Evolutionary conservation across 2,888 invertebrate species (phyloP), one percentile per base, ranked within the genome.

Genomic region (Mythimna albipuncta): DNA sequence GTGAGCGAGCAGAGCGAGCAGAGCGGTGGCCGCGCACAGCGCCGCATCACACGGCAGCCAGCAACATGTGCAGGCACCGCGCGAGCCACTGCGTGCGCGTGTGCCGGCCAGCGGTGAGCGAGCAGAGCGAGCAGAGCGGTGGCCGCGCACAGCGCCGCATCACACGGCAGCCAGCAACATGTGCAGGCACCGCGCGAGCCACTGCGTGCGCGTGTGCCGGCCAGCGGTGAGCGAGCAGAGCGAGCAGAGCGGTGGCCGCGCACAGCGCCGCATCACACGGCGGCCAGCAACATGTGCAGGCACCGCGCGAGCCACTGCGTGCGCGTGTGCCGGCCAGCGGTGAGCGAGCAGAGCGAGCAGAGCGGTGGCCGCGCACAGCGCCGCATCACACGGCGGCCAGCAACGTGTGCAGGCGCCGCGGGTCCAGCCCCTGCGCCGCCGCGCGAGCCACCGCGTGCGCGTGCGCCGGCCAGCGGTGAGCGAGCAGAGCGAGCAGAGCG

Each of bases 81-180:
- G 68, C 81, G 79, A 9, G 88, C 88, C 72, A 85, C 79, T 19
- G 88, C 88, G 79, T 84, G 87, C 73, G 86, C 87, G 13, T 88
- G 88, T 84, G 84, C 81, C 62, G 90, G 91, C 91, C 91, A 90
- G 87, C 90, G 89, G 87, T 91, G 91, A 68, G 92, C 92, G 64
- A 88, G 81, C 79, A 90, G 88, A 66, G 99, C 99, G 58, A 99
- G 98, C 69, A 98, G 97, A 98, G 86, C 92, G 63, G 89, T 85
- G 26, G 74, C 84, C 77, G 91, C 90, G 79, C 99, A 99, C 88
- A 99, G 96, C 69, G 98, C 99, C 68, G 99, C 99, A n/a, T n/a
- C n/a, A n/a, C n/a, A n/a, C n/a, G n/a, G n/a, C n/a, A n/a, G n/a
- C n/a, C n/a, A n/a, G n/a, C n/a, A n/a, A n/a, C n/a, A n/a, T n/a